These are phyloP conservation scores for Theonella swinhoei DNA, from an alignment of 37 sponge, comb jelly and placozoan genomes.

Conservation along the genomic window DNA sequence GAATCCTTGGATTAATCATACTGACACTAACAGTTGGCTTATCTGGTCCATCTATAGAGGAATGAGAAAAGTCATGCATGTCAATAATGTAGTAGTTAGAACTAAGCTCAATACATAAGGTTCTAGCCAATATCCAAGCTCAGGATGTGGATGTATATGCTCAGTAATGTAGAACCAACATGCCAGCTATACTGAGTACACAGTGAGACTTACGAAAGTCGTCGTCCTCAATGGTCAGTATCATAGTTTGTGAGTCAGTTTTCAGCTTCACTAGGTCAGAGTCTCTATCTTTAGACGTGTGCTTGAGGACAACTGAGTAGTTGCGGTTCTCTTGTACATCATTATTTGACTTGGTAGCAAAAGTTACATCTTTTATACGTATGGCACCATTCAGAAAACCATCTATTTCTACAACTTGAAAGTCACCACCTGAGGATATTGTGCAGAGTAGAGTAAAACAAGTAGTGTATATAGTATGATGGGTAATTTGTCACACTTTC, in stretches of 20 bases:
- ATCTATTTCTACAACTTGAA: not conserved
- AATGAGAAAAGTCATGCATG: too few relatives aligned
- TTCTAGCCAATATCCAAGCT: too few relatives aligned
- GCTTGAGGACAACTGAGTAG: not conserved
- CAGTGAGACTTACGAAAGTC: not conserved
- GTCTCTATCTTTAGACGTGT: not conserved
- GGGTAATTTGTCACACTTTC: not conserved
- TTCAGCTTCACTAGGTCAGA: not conserved
- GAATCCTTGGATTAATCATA: too few relatives aligned
- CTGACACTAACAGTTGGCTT: too few relatives aligned
- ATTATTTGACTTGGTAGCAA: not conserved
- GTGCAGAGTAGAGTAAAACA: not conserved
- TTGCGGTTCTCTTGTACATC: not conserved
- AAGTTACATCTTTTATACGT: not conserved
- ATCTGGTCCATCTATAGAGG: too few relatives aligned
- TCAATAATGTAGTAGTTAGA: too few relatives aligned
- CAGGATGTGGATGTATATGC: too few relatives aligned
- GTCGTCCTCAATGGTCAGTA: not conserved
- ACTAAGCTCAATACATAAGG: too few relatives aligned
- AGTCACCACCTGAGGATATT: too few relatives aligned
- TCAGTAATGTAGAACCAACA: too few relatives aligned
- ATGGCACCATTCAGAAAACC: not conserved
- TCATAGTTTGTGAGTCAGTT: not conserved
- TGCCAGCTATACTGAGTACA: not conserved
- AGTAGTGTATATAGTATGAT: not conserved